A percentile compares a stretch with the other conserved stretches of the same genome.
These are phyloP conservation scores for Gerris buenoi DNA, from an alignment of 1,140 invertebrate genomes.

Conservation along the genomic window DNA sequence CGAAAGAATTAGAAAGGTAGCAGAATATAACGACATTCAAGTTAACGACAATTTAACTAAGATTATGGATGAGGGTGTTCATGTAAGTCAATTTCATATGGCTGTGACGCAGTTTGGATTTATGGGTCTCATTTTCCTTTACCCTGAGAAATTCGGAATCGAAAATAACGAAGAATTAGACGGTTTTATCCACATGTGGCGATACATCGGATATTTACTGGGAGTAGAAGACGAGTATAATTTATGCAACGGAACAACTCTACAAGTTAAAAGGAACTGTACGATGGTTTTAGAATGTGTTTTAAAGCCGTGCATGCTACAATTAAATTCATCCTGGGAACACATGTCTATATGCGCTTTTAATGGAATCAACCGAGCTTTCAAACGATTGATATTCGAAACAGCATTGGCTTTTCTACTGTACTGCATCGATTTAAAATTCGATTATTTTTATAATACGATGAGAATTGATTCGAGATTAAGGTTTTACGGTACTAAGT, in stretches of 20 bases:
- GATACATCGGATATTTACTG: slow-evolving; percentile 56
- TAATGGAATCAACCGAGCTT: background rate
- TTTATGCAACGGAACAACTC: slow-evolving; percentile 33
- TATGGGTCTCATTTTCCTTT: slow-evolving; percentile 54
- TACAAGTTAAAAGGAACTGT: background rate
- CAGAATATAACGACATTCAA: background rate
- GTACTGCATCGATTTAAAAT: background rate
- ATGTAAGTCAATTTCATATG: slow-evolving; percentile 56
- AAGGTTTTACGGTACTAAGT: background rate
- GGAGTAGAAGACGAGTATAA: slow-evolving; percentile 64
- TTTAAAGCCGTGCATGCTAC: background rate
- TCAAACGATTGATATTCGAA: background rate
- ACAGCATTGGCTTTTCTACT: background rate
- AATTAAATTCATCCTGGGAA: background rate
- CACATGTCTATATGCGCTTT: background rate
- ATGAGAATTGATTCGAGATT: background rate
- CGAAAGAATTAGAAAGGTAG: background rate
- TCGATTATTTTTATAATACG: background rate
- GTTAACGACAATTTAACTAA: background rate
- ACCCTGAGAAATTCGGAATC: slow-evolving; percentile 48
- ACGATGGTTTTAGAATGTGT: background rate
- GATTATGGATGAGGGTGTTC: slow-evolving; percentile 19
- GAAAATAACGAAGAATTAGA: slow-evolving; percentile 38
- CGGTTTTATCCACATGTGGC: slow-evolving; percentile 65
- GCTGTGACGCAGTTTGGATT: slow-evolving; percentile 71